Percentiles rank a stretch among this genome's conserved stretches.
phyloP scores from a whole-genome alignment of 2,888 invertebrate genomes.

The Toxonevra muliebris region DNA sequence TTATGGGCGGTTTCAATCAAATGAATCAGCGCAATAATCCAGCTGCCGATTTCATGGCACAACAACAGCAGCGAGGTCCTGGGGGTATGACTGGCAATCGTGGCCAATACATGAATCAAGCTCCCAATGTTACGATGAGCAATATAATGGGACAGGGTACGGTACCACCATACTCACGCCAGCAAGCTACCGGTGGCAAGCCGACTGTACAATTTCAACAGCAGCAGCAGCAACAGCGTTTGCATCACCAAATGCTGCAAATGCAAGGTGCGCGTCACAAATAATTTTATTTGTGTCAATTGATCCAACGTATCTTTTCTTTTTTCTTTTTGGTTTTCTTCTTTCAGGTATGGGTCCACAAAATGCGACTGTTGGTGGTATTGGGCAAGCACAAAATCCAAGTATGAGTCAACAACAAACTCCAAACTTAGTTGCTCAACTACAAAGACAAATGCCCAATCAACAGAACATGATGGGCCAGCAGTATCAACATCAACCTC shows the following conservation, averaged over 20 bases:
- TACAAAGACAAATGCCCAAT: slow-evolving; percentile 70
- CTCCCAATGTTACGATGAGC: slow-evolving; percentile 88
- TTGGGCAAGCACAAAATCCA: slow-evolving; percentile 58
- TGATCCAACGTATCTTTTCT: not conserved
- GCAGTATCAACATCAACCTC: slow-evolving; percentile 66
- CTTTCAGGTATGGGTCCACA: slow-evolving; percentile 57
- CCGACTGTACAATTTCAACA: slow-evolving; percentile 59
- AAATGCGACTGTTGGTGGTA: slow-evolving; percentile 50
- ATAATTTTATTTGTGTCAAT: not conserved
- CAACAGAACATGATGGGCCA: slow-evolving; percentile 60
- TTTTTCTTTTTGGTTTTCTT: slow-evolving; percentile 10
- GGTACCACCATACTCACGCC: slow-evolving; percentile 81
- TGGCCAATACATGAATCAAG: slow-evolving; percentile 68
- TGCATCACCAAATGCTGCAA: slow-evolving; percentile 75
- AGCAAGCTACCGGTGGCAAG: slow-evolving; percentile 60
- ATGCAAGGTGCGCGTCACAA: slow-evolving; percentile 66
- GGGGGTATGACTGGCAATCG: slow-evolving; percentile 58
- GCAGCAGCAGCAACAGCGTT: slow-evolving; percentile 71
- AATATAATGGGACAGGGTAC: slow-evolving; percentile 70
- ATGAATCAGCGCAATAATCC: slow-evolving; percentile 61
- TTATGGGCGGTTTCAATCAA: slow-evolving; percentile 64
- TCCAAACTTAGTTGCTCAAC: slow-evolving; percentile 73
- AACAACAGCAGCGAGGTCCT: slow-evolving; percentile 51
- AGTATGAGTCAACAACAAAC: slow-evolving; percentile 68
- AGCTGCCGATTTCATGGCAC: slow-evolving; percentile 58